phyloP scores from a whole-genome alignment of 2,888 invertebrate genomes.

The Coelinius sp. region DNA sequence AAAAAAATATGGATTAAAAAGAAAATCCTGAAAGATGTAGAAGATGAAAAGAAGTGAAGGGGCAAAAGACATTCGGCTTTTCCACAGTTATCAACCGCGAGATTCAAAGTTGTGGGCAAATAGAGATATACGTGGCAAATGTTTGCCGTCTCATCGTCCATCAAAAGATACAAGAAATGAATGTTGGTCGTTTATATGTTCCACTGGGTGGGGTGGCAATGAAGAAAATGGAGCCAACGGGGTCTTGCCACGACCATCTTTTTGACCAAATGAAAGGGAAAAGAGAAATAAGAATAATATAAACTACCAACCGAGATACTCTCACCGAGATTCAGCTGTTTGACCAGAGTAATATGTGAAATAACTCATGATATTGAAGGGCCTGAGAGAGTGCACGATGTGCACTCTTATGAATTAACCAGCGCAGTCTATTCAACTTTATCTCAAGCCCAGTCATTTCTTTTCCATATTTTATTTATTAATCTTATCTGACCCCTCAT shows the following conservation, averaged over 20 bases:
- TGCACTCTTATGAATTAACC: constrained; percentile 11
- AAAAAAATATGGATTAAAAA: neutral
- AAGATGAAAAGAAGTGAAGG: constrained; percentile 21
- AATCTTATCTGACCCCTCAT: constrained; percentile 10
- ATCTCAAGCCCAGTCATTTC: neutral
- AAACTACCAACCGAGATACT: constrained; percentile 6
- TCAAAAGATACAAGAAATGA: constrained; percentile 63
- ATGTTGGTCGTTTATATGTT: constrained; percentile 48
- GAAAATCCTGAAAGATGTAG: neutral
- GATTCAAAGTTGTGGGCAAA: constrained; percentile 69
- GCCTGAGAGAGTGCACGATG: neutral
- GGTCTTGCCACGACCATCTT: neutral
- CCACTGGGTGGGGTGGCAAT: neutral
- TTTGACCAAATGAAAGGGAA: constrained; percentile 12
- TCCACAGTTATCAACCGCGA: constrained; percentile 58
- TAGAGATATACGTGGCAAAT: constrained; percentile 61
- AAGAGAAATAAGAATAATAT: constrained; percentile 6
- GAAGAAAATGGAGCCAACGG: constrained; percentile 3
- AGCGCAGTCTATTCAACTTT: constrained; percentile 1
- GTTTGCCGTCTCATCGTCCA: constrained; percentile 67
- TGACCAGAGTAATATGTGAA: constrained; percentile 1
- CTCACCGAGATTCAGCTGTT: neutral
- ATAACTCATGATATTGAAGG: constrained; percentile 9
- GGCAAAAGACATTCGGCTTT: constrained; percentile 22
- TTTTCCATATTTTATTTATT: constrained; percentile 4